Evolutionary conservation across 2,888 invertebrate genomes (phyloP).

Genomic region (Cylloceria caligata): DNA sequence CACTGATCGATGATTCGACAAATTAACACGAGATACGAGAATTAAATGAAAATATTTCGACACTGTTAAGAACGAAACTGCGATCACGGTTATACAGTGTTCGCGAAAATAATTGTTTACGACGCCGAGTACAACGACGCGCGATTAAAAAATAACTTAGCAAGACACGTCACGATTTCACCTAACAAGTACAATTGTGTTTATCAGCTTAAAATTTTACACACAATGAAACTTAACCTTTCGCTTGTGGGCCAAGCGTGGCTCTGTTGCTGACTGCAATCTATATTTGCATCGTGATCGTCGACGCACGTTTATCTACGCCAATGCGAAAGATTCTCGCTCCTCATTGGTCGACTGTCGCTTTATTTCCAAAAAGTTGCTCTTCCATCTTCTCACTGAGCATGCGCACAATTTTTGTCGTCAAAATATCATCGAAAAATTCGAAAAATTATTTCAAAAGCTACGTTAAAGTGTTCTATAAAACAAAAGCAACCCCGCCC

Average conservation of each 20-base stretch:
- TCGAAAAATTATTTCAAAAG: background rate
- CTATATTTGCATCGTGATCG: background rate
- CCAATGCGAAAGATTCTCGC: background rate
- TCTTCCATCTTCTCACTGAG: constrained; percentile 12
- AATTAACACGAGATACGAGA: background rate
- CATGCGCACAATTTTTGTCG: constrained; percentile 3
- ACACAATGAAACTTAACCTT: background rate
- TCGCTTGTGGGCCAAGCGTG: background rate
- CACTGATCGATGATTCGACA: background rate
- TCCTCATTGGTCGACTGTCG: constrained; percentile 19
- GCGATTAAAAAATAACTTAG: background rate
- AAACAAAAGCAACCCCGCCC: background rate
- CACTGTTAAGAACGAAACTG: background rate
- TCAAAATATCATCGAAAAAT: background rate
- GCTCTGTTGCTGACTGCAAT: constrained; percentile 3
- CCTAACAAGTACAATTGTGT: background rate
- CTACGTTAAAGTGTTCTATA: background rate
- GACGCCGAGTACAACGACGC: background rate
- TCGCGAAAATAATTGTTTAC: background rate
- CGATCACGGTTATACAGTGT: background rate
- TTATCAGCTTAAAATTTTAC: background rate
- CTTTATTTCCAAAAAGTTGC: background rate
- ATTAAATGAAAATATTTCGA: background rate
- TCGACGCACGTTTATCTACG: background rate
- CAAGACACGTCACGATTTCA: too few species aligned